Base-by-base conservation (phyloP, 2,888 invertebrate genomes). In the Trichogramma evanescens region DNA sequence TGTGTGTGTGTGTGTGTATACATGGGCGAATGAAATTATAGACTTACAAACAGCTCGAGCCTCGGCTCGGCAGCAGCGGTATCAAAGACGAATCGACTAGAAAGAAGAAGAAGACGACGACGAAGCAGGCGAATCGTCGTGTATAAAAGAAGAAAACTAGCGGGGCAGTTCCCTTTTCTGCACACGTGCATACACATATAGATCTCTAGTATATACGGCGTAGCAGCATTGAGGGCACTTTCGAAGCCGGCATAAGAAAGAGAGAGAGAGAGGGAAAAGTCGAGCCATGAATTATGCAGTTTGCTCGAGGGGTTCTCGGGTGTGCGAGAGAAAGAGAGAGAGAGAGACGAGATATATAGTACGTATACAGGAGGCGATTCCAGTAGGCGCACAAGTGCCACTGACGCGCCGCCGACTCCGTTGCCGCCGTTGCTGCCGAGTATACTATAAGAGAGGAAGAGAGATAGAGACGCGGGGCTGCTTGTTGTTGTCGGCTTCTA, bases 251-350 rank as follows among this genome's bases (percentile, higher is more conserved):
- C 26, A 26, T 26, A 26, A 57, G 63, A 58, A 52, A 50, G 62
- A 59, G 50, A 59, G 48, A 59, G 48, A 58, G 58, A 65, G 63
- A 65, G 60, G 62, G 61, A 58, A 55, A 56, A 54, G 72, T 67
- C 67, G 69, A 68, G 69, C 74, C 72, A 76, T 76, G 76, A 76
- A 76, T 76, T 76, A 76, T 76, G 76, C 76, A 76, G 75, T 71
- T 72, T 67, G 72, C 75, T 74, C 69, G 69, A 69, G 74, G 73
- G 71, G 26, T 26, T 26, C 26, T 26, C 26, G 26, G 26, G 26
- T 26, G 26, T 26, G 26, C 26, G 26, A 26, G 26, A 26, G 26
- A 26, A 26, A 26, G 26, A 26, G 26, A 26, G 26, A 26, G 26
- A 26, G 26, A 26, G 26, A 26, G 26, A 26, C 26, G 26, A 1